Percentiles rank a stretch among this genome's conserved stretches.
phyloP scores from a whole-genome alignment of 2,113 vertebrate species.

The Heterotilapia buettikoferi region DNA sequence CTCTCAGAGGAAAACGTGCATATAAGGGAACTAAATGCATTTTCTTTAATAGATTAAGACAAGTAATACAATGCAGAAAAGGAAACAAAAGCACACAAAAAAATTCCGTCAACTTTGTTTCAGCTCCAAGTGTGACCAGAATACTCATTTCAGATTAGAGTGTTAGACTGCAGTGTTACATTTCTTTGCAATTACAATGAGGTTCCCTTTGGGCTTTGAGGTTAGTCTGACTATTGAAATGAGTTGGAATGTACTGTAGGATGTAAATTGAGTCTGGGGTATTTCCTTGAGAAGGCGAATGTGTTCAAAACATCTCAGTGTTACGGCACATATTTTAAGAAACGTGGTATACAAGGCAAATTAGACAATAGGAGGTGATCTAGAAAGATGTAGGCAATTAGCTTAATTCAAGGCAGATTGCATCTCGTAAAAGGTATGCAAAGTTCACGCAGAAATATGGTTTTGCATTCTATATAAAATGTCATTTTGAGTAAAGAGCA shows the following conservation, averaged over 20 bases:
- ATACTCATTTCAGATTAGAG: slow-evolving; percentile 45
- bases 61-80: neutral
- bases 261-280: slow-evolving; percentile 44
- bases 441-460: neutral
- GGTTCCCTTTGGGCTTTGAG: slow-evolving; percentile 52
- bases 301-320: neutral
- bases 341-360: neutral
- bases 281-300: slow-evolving; percentile 46
- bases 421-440: neutral
- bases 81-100: neutral
- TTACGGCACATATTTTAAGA: neutral
- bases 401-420: neutral
- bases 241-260: slow-evolving; percentile 44
- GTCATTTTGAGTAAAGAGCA: slow-evolving; percentile 1
- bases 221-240: slow-evolving; percentile 50
- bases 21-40: neutral
- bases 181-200: slow-evolving; percentile 56
- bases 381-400: neutral
- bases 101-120: slow-evolving; percentile 10
- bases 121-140: slow-evolving; percentile 37
- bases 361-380: neutral
- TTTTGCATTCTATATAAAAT: slow-evolving; percentile 5
- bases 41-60: neutral
- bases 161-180: slow-evolving; percentile 32
- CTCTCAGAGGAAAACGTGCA: neutral